Evolutionary conservation across 2,113 vertebrate species (phyloP), one percentile per base, ranked within the genome.

Genomic region (Muntiacus reevesi): DNA sequence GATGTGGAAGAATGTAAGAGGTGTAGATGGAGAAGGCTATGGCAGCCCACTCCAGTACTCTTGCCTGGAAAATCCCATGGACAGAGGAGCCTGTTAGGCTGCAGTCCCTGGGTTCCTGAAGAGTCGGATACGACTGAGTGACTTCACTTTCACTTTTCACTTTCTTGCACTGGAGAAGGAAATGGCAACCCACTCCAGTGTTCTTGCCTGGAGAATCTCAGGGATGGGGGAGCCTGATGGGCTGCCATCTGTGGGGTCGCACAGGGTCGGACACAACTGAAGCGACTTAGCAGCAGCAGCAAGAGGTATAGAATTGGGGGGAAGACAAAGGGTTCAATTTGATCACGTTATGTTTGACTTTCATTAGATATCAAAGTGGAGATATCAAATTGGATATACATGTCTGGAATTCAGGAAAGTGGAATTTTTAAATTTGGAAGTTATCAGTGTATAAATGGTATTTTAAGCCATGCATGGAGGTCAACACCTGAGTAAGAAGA

Each of bases 381-480:
- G 15, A 45, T 60, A 10, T 36, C 40, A 78, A 15, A 57, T 28
- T 89, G 50, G 27, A 47, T 82, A 40, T 45, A 52, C 2, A 19
- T 88, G 23, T 91, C 47, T 97, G 40, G 59, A 76, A 23, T 92
- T 96, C 21, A 93, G 43, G 50, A 62, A 97, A 83, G 59, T 94
- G 50, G 8, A 94, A 67, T 93, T 33, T 81, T 91, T 93, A 16
- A 87, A 78, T 60, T 67, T 85, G 28, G 40, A 47, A 45, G 33
- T 82, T 92, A 64, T n/a, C 23, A 74, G 54, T 27, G 23, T 91
- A 50, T 62, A 97, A 85, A 30, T 94, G 52, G 5, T 64, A 89
- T 57, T 92, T 97, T 52, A 88, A 79, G 64, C 33, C 67, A 62
- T 15, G 85, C 57, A 52, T 15, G 88, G 33, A 87, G 30, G 62